phyloP scores from a whole-genome alignment of 2,888 invertebrate genomes.

The Phortica magna region DNA sequence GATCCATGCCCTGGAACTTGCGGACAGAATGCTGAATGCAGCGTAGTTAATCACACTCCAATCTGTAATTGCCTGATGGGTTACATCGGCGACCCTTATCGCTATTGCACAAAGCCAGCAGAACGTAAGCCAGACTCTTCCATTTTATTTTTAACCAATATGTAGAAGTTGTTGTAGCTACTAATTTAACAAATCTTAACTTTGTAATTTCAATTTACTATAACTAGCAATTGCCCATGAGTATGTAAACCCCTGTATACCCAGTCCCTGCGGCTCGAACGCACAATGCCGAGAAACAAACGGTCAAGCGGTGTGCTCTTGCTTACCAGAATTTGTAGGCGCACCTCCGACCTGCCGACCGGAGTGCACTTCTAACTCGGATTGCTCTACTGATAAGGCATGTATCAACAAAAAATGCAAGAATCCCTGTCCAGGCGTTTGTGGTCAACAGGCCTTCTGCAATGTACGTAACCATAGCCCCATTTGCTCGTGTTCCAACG shows the following conservation, averaged over 20 bases:
- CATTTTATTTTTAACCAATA: conserved; percentile 45
- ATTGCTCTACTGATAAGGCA: conserved; percentile 83
- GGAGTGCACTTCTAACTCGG: conserved; percentile 85
- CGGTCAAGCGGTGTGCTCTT: conserved; percentile 85
- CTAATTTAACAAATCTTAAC: conserved; percentile 54
- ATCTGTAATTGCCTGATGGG: conserved; percentile 83
- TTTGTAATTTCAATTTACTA: conserved; percentile 43
- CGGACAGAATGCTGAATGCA: conserved; percentile 86
- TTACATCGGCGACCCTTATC: conserved; percentile 82
- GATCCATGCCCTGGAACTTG: conserved; percentile 88
- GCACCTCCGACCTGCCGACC: conserved; percentile 85
- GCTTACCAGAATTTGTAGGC: conserved; percentile 84
- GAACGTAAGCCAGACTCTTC: conserved; percentile 73
- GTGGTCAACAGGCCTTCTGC: conserved; percentile 85
- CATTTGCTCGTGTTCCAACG: conserved; percentile 84
- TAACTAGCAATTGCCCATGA: conserved; percentile 78
- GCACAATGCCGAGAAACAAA: conserved; percentile 86
- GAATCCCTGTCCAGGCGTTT: conserved; percentile 87
- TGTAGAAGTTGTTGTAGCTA: conserved; percentile 58
- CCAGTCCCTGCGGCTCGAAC: conserved; percentile 87
- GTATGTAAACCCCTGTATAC: conserved; percentile 78
- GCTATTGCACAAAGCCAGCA: conserved; percentile 79
- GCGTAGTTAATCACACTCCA: conserved; percentile 85
- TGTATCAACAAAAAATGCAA: conserved; percentile 86
- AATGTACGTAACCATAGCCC: conserved; percentile 88